Evolutionary conservation across 2,888 invertebrate species (phyloP).

Genomic region (Nemoura dubitans): DNA sequence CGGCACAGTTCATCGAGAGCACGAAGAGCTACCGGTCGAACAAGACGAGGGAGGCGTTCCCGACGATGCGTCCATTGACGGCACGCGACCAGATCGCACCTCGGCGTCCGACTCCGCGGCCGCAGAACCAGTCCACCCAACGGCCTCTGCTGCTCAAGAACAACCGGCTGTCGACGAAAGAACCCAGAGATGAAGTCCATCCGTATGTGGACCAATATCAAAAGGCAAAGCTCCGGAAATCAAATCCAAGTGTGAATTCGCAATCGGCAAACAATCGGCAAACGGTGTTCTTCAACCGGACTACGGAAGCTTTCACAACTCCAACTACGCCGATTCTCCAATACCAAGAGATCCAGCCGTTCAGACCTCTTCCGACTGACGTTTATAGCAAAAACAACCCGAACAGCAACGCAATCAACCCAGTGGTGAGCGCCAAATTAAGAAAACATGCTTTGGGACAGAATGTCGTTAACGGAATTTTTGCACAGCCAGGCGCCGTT

Average conservation of each 20-base stretch:
- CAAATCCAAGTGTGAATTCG: not conserved
- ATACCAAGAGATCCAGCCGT: conserved; percentile 30
- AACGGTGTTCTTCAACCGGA: conserved; percentile 14
- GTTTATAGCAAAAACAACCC: conserved; percentile 31
- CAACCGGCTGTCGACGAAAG: conserved; percentile 42
- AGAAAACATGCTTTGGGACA: conserved; percentile 41
- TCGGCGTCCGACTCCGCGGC: not conserved
- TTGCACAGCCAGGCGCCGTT: not conserved
- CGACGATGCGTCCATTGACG: not conserved
- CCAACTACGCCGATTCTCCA: conserved; percentile 10
- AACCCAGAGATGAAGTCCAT: not conserved
- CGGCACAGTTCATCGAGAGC: not conserved
- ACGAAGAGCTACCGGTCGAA: not conserved
- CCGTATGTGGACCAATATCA: not conserved
- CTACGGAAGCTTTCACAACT: conserved; percentile 7
- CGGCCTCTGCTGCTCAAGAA: conserved; percentile 49
- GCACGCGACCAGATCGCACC: not conserved
- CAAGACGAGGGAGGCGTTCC: conserved; percentile 17
- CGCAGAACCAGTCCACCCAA: not conserved
- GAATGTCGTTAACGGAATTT: not conserved
- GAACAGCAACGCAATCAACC: conserved; percentile 40
- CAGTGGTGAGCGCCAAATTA: conserved; percentile 48
- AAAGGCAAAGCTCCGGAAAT: conserved; percentile 22
- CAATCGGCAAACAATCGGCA: conserved; percentile 21
- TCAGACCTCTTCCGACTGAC: conserved; percentile 3